A percentile compares a stretch with the other conserved stretches of the same genome.
phyloP scores from a whole-genome alignment of 2,113 vertebrate species.

The cattle (Bos taurus) region ARS-UCD2.0 NC_037347.1:11584001-11584500 shows the following conservation, averaged over 20 bases:
- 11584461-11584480: neutral
- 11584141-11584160: neutral
- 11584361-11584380: slow-evolving; percentile 56
- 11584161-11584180: neutral
- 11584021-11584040: neutral
- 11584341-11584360: slow-evolving; percentile 15
- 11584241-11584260: neutral
- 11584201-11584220: neutral
- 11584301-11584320: slow-evolving; percentile 34
- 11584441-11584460: slow-evolving; percentile 28
- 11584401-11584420: slow-evolving; percentile 45
- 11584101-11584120: neutral
- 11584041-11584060: neutral
- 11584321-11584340: neutral
- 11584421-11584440: slow-evolving; percentile 4
- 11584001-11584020: neutral
- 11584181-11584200: neutral
- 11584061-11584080: neutral
- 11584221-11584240: neutral
- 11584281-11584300: slow-evolving; percentile 22
- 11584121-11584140: neutral
- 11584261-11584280: neutral
- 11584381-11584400: slow-evolving; percentile 38
- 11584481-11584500: neutral
- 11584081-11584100: neutral